Evolutionary conservation across 2,797 vertebrate genomes (phyloP).

Genomic region (Gymnothorax javanicus): DNA sequence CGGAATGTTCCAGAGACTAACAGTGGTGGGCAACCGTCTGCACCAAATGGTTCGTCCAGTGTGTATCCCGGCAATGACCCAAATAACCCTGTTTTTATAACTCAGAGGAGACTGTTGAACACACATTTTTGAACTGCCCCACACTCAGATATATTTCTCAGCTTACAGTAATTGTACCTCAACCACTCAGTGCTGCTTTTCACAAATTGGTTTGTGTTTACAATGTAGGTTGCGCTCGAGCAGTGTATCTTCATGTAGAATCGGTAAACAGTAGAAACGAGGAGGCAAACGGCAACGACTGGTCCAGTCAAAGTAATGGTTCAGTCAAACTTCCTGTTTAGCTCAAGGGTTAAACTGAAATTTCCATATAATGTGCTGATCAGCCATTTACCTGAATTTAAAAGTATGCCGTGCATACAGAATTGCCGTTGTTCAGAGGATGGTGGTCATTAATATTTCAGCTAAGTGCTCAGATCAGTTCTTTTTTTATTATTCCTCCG

Average conservation of each 20-base stretch:
- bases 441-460: background rate
- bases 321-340: background rate
- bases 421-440: background rate
- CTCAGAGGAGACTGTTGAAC: background rate
- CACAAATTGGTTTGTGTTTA: background rate
- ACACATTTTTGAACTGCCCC: background rate
- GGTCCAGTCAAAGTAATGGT: background rate
- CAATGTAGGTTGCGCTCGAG: background rate
- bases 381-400: background rate
- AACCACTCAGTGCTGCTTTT: background rate
- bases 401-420: background rate
- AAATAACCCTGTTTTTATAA: background rate
- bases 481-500: too few species aligned
- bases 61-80: background rate
- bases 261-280: background rate
- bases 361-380: conserved; percentile 11
- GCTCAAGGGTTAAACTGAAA: background rate
- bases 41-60: background rate
- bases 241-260: background rate
- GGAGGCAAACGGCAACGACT: background rate
- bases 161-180: background rate
- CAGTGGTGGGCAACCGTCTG: background rate
- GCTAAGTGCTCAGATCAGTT: background rate
- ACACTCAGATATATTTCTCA: background rate
- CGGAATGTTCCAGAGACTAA: background rate